These are phyloP conservation scores for Helogale parvula DNA, from an alignment of 2,113 vertebrate species.

Conservation along the genomic window DNA sequence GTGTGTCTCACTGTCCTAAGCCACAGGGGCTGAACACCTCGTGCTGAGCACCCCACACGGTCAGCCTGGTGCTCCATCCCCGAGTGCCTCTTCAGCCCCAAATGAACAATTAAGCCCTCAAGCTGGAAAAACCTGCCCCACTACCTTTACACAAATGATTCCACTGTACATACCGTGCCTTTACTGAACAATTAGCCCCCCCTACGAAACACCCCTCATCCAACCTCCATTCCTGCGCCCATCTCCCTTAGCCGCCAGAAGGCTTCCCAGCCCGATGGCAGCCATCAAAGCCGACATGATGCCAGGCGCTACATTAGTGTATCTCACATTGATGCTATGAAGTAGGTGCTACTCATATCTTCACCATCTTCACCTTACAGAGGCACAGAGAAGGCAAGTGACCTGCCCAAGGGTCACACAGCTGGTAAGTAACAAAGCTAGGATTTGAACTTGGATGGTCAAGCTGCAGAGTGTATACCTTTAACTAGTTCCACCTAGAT, in stretches of 20 bases:
- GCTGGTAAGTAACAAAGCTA: neutral
- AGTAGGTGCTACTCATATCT: neutral
- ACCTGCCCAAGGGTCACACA: neutral
- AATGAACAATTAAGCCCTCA: neutral
- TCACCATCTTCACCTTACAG: neutral
- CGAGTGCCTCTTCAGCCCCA: neutral
- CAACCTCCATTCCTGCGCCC: too few species aligned
- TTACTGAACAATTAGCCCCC: neutral
- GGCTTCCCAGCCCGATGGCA: neutral
- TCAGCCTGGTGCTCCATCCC: neutral
- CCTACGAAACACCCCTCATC: neutral
- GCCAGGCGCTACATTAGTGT: neutral
- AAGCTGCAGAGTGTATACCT: rapidly evolving
- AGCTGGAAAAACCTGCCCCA: neutral
- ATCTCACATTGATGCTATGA: rapidly evolving
- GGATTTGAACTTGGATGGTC: neutral
- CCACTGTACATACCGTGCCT: neutral
- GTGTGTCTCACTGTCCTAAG: neutral
- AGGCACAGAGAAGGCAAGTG: neutral
- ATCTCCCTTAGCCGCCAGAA: neutral
- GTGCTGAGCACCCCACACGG: neutral
- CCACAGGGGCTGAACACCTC: neutral
- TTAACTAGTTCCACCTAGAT: neutral
- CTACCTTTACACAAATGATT: neutral
- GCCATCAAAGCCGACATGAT: neutral